Conservation (phyloP, 2,113 vertebrate species). For the Archilochus colubris region DNA sequence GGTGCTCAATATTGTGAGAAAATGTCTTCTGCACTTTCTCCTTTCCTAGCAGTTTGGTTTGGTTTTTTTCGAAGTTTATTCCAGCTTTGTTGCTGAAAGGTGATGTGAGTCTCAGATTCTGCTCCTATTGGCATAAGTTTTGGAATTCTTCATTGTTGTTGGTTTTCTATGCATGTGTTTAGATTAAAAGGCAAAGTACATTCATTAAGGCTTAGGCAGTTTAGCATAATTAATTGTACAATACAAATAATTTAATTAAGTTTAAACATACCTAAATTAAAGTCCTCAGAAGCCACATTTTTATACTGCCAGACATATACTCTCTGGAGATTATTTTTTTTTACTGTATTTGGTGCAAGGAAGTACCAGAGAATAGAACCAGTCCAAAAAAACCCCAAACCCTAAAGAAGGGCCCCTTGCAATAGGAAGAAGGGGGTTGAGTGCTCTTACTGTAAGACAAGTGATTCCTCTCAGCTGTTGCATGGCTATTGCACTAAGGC, state of each 20-base stretch:
- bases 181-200: constrained; percentile 47
- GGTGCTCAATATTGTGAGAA: background rate
- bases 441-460: background rate
- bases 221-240: constrained; percentile 61
- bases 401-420: background rate
- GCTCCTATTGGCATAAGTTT: background rate
- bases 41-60: background rate
- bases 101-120: background rate
- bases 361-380: background rate
- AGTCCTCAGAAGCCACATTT: constrained; percentile 2
- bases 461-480: background rate
- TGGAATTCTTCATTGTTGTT: background rate
- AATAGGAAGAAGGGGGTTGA: rapidly evolving
- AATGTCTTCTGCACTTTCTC: background rate
- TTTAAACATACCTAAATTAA: constrained; percentile 25
- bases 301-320: background rate
- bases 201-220: constrained; percentile 35
- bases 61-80: background rate
- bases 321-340: background rate
- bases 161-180: background rate
- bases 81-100: background rate
- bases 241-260: constrained; percentile 46
- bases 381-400: background rate
- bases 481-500: rapidly evolving
- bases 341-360: rapidly evolving